phyloP scores from a whole-genome alignment of 2,888 invertebrate genomes.

The Chouioia cunea region DNA sequence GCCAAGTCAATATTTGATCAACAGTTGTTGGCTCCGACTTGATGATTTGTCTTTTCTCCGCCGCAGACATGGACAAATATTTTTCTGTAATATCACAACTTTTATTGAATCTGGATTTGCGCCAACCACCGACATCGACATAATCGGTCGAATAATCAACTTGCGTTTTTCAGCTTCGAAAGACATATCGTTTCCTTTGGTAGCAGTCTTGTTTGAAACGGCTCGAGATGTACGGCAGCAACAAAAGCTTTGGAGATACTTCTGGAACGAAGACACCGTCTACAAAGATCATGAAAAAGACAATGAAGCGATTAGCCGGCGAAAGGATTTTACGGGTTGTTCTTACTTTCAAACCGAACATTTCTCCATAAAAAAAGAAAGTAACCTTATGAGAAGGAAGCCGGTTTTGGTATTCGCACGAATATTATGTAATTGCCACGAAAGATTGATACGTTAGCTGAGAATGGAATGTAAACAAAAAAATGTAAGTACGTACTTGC shows the following conservation, averaged over 20 bases:
- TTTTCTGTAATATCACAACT: constrained; percentile 60
- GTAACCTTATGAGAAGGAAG: constrained; percentile 34
- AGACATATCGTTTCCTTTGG: constrained; percentile 13
- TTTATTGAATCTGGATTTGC: constrained; percentile 2
- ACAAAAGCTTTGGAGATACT: not conserved
- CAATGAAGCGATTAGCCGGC: too few relatives aligned
- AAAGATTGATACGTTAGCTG: too few relatives aligned
- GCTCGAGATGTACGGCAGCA: not conserved
- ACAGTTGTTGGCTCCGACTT: constrained; percentile 66
- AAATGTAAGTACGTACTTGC: too few relatives aligned
- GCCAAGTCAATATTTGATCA: constrained; percentile 73
- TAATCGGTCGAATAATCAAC: not conserved
- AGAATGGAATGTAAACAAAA: too few relatives aligned
- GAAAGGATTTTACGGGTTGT: not conserved
- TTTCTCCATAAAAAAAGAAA: constrained; percentile 29
- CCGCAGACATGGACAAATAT: constrained; percentile 70
- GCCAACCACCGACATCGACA: not conserved
- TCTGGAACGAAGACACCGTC: not conserved
- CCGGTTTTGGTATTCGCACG: constrained; percentile 3
- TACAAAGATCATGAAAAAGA: not conserved
- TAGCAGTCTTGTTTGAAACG: not conserved
- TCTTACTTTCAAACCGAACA: constrained; percentile 37
- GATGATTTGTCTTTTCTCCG: constrained; percentile 72
- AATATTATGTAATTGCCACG: too few relatives aligned
- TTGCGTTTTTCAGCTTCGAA: constrained; percentile 45